Percentiles rank a stretch among this genome's conserved stretches.
These are phyloP conservation scores for Crotalus tigris DNA, from an alignment of 2,113 vertebrate genomes.

Conservation along the genomic window DNA sequence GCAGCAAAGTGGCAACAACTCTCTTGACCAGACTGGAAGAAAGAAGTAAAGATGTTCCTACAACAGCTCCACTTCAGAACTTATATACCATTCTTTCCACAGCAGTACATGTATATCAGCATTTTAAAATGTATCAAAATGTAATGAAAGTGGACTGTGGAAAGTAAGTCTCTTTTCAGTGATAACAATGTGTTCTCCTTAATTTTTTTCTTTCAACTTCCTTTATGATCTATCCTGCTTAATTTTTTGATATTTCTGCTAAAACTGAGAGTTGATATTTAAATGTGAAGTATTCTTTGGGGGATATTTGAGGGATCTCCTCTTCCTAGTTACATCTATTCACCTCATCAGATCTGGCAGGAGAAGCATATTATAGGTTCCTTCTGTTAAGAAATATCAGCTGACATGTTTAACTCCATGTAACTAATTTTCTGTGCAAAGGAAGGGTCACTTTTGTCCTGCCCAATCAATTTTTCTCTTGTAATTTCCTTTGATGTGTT, in stretches of 20 bases:
- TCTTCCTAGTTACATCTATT: background rate
- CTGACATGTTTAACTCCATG: background rate
- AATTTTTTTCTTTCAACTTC: background rate
- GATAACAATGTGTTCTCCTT: background rate
- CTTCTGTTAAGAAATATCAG: background rate
- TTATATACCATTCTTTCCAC: conserved; percentile 78
- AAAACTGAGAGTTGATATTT: background rate
- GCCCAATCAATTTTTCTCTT: background rate
- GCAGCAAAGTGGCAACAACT: conserved; percentile 77
- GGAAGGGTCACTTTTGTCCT: background rate
- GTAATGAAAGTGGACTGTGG: conserved; percentile 74
- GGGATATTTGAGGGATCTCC: background rate
- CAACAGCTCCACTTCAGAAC: conserved; percentile 77
- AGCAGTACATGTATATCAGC: conserved; percentile 74
- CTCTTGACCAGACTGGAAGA: conserved; percentile 80
- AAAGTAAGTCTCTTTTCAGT: conserved; percentile 73
- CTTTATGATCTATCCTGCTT: background rate
- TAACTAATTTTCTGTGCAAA: background rate
- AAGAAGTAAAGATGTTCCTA: conserved; percentile 78
- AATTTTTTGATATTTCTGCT: background rate
- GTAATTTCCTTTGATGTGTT: background rate
- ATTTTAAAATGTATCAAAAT: conserved; percentile 74
- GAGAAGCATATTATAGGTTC: background rate
- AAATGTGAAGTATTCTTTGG: background rate
- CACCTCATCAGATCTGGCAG: background rate